Evolutionary conservation across 2,888 invertebrate genomes (phyloP).

Genomic region (Cephus pulcher): DNA sequence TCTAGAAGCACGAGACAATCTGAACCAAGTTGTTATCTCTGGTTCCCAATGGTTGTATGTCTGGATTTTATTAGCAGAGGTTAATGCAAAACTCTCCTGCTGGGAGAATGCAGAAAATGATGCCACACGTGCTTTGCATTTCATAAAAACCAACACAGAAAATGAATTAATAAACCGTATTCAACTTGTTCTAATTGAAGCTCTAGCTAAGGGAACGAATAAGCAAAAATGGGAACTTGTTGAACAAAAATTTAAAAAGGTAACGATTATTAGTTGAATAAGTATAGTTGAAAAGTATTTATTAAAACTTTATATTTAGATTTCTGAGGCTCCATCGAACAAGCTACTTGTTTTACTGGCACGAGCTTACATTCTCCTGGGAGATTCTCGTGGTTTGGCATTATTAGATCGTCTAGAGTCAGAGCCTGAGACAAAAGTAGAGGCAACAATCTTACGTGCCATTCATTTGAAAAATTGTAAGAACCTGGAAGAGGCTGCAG

Average conservation of each 20-base stretch:
- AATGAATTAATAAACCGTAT: constrained; percentile 47
- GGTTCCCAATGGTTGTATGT: constrained; percentile 67
- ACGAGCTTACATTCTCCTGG: constrained; percentile 63
- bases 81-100: constrained; percentile 68
- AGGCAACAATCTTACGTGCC: constrained; percentile 67
- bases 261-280: constrained; percentile 44
- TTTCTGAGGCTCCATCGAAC: constrained; percentile 26
- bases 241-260: constrained; percentile 57
- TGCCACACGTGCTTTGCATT: constrained; percentile 59
- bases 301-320: no score
- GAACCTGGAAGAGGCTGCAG: constrained; percentile 70
- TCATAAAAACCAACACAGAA: constrained; percentile 54
- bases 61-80: constrained; percentile 67
- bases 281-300: no score
- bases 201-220: constrained; percentile 63
- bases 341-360: constrained; percentile 49
- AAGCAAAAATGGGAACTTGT: constrained; percentile 68
- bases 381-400: constrained; percentile 60
- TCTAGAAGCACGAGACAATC: constrained; percentile 70
- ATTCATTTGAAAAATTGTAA: constrained; percentile 68
- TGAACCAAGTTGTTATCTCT: constrained; percentile 63
- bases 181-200: constrained; percentile 59
- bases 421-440: constrained; percentile 36
- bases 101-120: constrained; percentile 68
- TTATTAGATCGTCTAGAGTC: constrained; percentile 59